These are phyloP conservation scores for Strongylocentrotus purpuratus DNA, from an alignment of 35 echinoderm and acorn worm genomes.

Conservation along the genomic window DNA sequence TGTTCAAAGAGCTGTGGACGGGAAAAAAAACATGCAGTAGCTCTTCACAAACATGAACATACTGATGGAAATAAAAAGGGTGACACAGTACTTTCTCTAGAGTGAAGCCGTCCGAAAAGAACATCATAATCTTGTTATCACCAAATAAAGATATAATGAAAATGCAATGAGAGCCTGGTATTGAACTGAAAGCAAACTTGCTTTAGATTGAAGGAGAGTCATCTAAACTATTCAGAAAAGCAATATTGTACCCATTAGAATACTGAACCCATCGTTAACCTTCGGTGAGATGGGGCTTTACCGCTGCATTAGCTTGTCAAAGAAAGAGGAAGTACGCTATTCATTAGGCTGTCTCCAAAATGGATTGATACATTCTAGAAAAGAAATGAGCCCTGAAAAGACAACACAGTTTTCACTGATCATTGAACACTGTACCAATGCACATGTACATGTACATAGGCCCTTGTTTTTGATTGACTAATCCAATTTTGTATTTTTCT, in stretches of 20 bases:
- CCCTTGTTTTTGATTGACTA: too few relatives aligned
- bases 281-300: background rate
- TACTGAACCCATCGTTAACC: background rate
- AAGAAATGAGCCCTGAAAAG: background rate
- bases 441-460: background rate
- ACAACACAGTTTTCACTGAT: background rate
- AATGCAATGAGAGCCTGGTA: background rate
- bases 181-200: background rate
- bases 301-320: background rate
- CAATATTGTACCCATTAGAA: background rate
- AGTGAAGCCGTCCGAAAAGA: background rate
- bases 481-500: too few relatives aligned
- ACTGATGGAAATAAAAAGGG: background rate
- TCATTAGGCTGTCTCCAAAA: background rate
- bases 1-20: background rate
- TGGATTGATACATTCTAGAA: background rate
- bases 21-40: background rate
- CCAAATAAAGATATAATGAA: constrained; percentile 13
- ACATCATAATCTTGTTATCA: background rate
- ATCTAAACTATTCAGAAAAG: background rate
- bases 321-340: background rate
- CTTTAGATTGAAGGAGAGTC: background rate
- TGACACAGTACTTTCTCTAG: background rate
- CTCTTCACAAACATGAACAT: background rate
- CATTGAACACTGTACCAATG: background rate